A percentile compares a stretch with the other conserved stretches of the same genome.
These are phyloP conservation scores for Rhizomys pruinosus DNA, from an alignment of 2,113 vertebrate genomes.

Conservation along the genomic window DNA sequence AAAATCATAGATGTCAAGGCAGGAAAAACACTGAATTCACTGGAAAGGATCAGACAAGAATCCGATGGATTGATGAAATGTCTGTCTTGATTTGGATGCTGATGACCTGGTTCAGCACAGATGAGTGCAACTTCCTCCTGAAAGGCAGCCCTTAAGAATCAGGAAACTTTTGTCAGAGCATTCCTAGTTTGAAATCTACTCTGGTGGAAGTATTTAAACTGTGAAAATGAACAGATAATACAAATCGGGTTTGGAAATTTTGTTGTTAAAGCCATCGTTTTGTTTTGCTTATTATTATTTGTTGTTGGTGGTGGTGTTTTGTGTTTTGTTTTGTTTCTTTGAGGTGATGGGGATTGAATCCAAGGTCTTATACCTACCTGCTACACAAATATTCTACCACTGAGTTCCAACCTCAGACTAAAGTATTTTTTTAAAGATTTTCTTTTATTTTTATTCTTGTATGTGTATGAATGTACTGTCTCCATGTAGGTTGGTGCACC, in stretches of 20 bases:
- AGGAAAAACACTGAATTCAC: background rate
- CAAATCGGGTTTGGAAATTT: background rate
- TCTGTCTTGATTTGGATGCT: background rate
- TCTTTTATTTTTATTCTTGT: too few relatives aligned
- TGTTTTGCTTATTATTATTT: background rate
- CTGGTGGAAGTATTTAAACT: background rate
- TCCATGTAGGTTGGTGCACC: too few relatives aligned
- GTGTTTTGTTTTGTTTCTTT: too few relatives aligned
- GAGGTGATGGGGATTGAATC: background rate
- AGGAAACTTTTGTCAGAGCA: conserved; percentile 34
- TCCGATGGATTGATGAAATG: background rate
- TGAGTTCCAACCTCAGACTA: background rate
- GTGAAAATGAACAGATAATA: background rate
- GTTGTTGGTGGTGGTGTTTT: background rate
- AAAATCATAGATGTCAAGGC: background rate
- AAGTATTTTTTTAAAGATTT: conserved; percentile 32
- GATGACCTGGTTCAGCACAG: background rate
- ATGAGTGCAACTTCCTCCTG: too few relatives aligned
- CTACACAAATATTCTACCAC: background rate
- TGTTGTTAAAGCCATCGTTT: background rate
- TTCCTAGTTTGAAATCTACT: background rate
- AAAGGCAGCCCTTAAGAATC: background rate
- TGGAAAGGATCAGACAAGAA: background rate
- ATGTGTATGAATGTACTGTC: too few relatives aligned
- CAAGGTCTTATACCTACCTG: background rate